Base-by-base conservation (phyloP, 2,113 vertebrate species). In the Onychorhynchus coronatus region DNA sequence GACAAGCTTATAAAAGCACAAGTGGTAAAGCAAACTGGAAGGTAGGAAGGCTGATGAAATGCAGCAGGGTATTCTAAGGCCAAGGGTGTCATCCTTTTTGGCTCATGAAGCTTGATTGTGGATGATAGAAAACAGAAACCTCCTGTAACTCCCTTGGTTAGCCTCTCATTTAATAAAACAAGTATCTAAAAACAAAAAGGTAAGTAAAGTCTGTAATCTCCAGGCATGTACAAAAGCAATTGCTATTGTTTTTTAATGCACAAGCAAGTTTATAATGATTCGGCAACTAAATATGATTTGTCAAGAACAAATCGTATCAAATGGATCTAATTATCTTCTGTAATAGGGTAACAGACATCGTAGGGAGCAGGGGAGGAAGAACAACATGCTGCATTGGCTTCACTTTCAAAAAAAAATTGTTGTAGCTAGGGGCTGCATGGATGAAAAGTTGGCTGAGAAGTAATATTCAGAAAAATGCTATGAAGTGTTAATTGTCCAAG, bases 211-310 rank as follows among this genome's bases (percentile, higher is more conserved):
- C 53, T 47, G 31, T 42, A 74, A 82, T 72, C 23, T 44, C 52
- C 58, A 68, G 66, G 17, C 9, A 10, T 10, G 11, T n/a, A 65
- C 0, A 0, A 82, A 93, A 89, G 23, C 23, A 80, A 71, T 76
- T 67, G 22, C 33, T 61, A 23, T 15, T 71, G 50, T 1, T 27
- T 80, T 88, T 72, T 58, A 62, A 71, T 21, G 52, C 20, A 20
- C 33, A 88, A 76, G 42, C n/a, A 62, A 91, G 30, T 91, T 88
- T 62, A 46, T 82, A 92, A 68, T 83, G 76, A 92, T 93, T 91
- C 74, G 76, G 41, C 52, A 63, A 58, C 47, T 22, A 77, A 76
- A 81, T 72, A 62, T 31, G 20, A 76, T 91, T 88, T 91, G 27
- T 81, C 74, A 91, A 72, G 79, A 76, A 58, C 52, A 95, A 88